Evolutionary conservation across 2,888 invertebrate genomes (phyloP), one percentile per base, ranked within the genome.

Genomic region (Ormyrus nitidulus): DNA sequence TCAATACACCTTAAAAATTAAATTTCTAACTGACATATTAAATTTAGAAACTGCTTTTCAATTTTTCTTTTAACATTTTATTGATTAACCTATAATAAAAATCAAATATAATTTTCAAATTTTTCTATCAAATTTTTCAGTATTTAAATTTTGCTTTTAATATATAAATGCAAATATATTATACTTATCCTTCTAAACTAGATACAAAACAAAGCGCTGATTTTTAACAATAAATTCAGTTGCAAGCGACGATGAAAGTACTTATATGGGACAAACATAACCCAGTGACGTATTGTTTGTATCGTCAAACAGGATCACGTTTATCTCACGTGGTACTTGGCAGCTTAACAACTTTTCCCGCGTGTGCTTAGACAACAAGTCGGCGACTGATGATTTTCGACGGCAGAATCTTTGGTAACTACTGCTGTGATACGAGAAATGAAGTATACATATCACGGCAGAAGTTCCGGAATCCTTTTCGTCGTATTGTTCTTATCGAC

Each of bases 361-460:
- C 13, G 66, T 34, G 10, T 6, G 46, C 34, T 34, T 34, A 34
- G 34, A 34, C 34, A 34, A 34, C 34, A 34, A 34, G 34, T 34
- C 11, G 19, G 11, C 10, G 59, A 13, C 49, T 56, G 86, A 72
- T 83, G 86, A 84, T 13, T 68, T 44, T 82, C 53, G 77, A 82
- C 79, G 70, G 80, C 79, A 84, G 85, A 84, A 81, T 88, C 84
- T 82, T 82, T 87, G 88, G 88, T 89, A 90, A 91, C 90, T 89
- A 88, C 86, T 87, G 89, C 91, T 91, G 91, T 91, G 91, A 91
- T 91, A 90, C 88, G 88, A 84, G 79, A 80, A 34, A 62, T 78
- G 79, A 83, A 79, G 71, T 75, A 77, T 78, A 88, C 89, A 91
- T 84, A 87, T 88, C 90, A 88, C 89, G 79, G 84, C 89, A 87